Percentiles rank a stretch among this genome's conserved stretches.
These are phyloP conservation scores for Cryptosula pallasiana DNA, from an alignment of 2,888 invertebrate genomes.

Conservation along the genomic window DNA sequence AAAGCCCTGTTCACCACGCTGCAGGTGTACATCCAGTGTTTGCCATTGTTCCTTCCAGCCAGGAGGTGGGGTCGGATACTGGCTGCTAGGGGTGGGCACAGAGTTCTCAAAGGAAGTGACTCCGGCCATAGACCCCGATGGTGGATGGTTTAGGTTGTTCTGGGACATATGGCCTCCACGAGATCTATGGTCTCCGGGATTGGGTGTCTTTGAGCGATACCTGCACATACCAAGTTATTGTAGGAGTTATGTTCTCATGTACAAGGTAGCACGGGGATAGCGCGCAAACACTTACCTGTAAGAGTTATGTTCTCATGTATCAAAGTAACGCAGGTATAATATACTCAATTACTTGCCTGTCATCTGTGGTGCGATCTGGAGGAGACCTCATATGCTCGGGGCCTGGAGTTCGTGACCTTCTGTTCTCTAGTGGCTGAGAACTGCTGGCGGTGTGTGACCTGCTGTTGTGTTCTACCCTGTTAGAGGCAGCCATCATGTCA, in stretches of 20 bases:
- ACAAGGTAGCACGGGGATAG: no score
- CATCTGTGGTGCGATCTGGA: slow-evolving; percentile 34
- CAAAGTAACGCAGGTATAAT: no score
- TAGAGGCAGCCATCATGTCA: neutral
- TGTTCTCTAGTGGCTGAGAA: neutral
- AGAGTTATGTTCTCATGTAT: no score
- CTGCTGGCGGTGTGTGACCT: neutral
- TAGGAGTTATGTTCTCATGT: no score
- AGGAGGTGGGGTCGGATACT: slow-evolving; percentile 33
- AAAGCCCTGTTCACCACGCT: slow-evolving; percentile 88
- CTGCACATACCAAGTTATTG: no score
- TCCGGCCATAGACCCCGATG: neutral
- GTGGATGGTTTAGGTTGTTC: slow-evolving; percentile 23
- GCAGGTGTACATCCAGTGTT: slow-evolving; percentile 73
- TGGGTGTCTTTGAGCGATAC: slow-evolving; percentile 23
- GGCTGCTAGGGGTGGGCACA: slow-evolving; percentile 54
- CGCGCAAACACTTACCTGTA: no score
- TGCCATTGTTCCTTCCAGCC: slow-evolving; percentile 37
- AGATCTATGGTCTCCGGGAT: slow-evolving; percentile 13
- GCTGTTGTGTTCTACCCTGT: neutral
- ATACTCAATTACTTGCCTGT: no score
- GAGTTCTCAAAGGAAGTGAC: slow-evolving; percentile 62
- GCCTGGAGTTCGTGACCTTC: slow-evolving; percentile 50
- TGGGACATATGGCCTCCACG: neutral
- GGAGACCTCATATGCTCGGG: slow-evolving; percentile 48